Conservation (phyloP, 2,888 invertebrate species). For the Agrochola macilenta region DNA sequence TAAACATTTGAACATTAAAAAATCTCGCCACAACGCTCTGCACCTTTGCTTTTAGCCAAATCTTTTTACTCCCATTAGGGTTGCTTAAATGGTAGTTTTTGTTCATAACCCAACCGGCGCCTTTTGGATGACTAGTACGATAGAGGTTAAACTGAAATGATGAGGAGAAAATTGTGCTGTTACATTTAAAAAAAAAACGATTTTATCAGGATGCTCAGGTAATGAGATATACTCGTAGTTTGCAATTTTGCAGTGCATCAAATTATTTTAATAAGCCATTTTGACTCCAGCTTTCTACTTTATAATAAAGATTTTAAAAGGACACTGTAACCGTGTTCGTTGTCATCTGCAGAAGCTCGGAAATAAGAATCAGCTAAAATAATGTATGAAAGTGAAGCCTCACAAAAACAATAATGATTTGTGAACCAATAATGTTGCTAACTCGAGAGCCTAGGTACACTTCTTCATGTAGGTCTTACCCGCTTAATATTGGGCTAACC, state of each 20-base stretch:
- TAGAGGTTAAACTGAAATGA: constrained; percentile 48
- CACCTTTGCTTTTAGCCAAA: constrained; percentile 71
- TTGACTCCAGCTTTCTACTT: constrained; percentile 4
- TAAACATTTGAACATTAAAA: constrained; percentile 59
- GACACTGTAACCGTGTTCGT: neutral
- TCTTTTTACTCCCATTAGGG: constrained; percentile 49
- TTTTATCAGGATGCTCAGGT: neutral
- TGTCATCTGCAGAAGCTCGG: neutral
- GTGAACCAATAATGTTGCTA: too few relatives aligned
- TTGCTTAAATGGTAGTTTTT: constrained; percentile 28
- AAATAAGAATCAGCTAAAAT: neutral
- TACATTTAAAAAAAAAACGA: neutral
- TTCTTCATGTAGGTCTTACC: neutral
- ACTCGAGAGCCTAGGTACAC: neutral
- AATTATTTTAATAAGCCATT: constrained; percentile 10
- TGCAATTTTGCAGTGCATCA: constrained; percentile 24
- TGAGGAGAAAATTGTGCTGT: constrained; percentile 41
- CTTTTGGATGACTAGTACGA: too few relatives aligned
- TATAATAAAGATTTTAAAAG: neutral
- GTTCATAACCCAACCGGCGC: constrained; percentile 6
- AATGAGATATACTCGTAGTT: constrained; percentile 8
- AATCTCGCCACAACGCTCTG: constrained; percentile 69
- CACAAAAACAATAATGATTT: neutral
- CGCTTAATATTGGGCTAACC: neutral
- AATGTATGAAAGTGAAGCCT: neutral